Evolutionary conservation across 2,113 vertebrate species (phyloP).

Genomic region (Solea solea): DNA sequence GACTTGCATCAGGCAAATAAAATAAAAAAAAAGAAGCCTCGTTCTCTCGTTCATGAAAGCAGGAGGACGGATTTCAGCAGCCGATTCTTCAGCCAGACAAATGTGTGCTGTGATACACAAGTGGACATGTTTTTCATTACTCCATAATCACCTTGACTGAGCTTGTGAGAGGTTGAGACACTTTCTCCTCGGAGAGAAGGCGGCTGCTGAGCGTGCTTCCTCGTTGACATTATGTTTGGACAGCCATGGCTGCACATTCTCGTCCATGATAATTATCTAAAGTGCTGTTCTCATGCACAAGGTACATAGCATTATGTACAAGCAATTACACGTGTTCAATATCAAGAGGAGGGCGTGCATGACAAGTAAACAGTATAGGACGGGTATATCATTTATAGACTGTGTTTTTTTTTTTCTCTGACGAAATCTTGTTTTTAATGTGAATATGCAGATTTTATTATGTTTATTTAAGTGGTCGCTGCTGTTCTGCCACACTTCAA

Average conservation of each 20-base stretch:
- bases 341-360: slow-evolving; percentile 18
- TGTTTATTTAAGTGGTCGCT: too few species aligned
- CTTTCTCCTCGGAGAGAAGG: slow-evolving; percentile 29
- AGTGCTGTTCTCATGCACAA: slow-evolving; percentile 10
- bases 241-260: slow-evolving; percentile 19
- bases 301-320: background rate
- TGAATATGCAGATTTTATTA: too few species aligned
- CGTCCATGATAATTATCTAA: slow-evolving; percentile 34
- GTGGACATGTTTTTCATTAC: slow-evolving; percentile 54
- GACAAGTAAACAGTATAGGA: background rate
- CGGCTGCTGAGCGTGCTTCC: slow-evolving; percentile 16
- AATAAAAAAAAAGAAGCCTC: background rate
- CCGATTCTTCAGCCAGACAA: slow-evolving; percentile 34
- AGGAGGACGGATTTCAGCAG: slow-evolving; percentile 9
- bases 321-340: slow-evolving; percentile 14
- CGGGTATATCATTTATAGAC: background rate
- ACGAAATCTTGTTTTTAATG: too few species aligned
- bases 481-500: too few species aligned
- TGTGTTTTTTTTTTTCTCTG: too few species aligned
- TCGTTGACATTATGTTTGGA: slow-evolving; percentile 25
- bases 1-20: background rate
- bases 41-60: background rate
- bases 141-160: slow-evolving; percentile 51
- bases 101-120: slow-evolving; percentile 31
- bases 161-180: slow-evolving; percentile 13